phyloP scores from a whole-genome alignment of 2,113 vertebrate genomes.

The Leptodactylus fuscus region DNA sequence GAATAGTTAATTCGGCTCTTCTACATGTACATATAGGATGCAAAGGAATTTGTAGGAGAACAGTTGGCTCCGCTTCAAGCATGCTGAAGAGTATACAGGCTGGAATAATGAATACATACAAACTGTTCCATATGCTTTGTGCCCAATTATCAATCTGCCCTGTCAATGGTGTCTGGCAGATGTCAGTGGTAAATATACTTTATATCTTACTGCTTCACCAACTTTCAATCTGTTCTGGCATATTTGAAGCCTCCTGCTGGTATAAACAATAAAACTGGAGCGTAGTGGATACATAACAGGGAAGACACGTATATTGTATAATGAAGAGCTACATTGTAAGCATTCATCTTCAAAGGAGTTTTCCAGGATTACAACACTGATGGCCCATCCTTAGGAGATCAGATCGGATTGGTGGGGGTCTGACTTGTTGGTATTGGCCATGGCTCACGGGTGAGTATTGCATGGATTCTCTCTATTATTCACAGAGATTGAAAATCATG shows the following conservation, averaged over 20 bases:
- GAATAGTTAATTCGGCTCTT: background rate
- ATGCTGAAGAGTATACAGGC: background rate
- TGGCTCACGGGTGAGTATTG: too few species aligned
- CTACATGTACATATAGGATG: background rate
- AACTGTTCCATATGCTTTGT: slow-evolving; percentile 55
- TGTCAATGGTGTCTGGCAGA: slow-evolving; percentile 48
- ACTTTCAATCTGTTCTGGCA: slow-evolving; percentile 51
- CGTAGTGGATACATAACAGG: background rate
- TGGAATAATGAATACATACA: slow-evolving; percentile 47
- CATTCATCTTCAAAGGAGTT: too few species aligned
- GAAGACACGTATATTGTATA: background rate
- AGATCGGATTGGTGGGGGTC: too few species aligned
- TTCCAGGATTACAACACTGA: too few species aligned
- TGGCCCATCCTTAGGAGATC: too few species aligned
- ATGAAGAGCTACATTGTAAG: background rate
- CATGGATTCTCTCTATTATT: too few species aligned
- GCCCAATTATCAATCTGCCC: slow-evolving; percentile 53
- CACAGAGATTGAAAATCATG: too few species aligned
- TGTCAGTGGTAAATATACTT: slow-evolving; percentile 56
- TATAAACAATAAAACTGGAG: slow-evolving; percentile 19
- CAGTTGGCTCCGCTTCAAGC: slow-evolving; percentile 30
- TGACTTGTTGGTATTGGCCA: too few species aligned
- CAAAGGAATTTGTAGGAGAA: background rate
- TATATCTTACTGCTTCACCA: slow-evolving; percentile 55
- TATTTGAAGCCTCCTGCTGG: slow-evolving; percentile 39